Base-by-base conservation (phyloP, 1,140 invertebrate species). In the Caenorhabditis latens region DNA sequence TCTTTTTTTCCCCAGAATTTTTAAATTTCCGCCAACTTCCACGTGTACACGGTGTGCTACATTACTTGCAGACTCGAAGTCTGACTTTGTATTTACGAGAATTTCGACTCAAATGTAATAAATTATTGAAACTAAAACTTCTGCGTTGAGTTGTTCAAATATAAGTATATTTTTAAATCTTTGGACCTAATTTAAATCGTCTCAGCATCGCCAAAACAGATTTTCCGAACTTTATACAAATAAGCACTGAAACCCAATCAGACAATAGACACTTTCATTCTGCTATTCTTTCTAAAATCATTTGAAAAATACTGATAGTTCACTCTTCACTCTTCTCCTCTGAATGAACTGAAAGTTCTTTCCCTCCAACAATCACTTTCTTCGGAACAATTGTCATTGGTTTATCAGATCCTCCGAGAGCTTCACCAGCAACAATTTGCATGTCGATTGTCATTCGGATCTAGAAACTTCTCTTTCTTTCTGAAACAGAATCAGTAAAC, bases 21-120 rank as follows among this genome's bases (percentile, higher is more conserved):
- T 53, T 53, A 11, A 14, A 53, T 53, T 16, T 11, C 46, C 71
- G 46, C 46, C 71, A 50, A 50, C 71, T 43, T 43, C 71, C 71
- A 79, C 71, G 71, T 79, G 71, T 79, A 79, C n/a, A 79, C 71
- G 71, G 71, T 79, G 71, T 79, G 71, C 71, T 79, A 79, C 71
- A 79, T 79, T 79, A 19, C n/a, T 71, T 13, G 8, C 19, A 71
- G 67, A 42, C 67, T 71, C 42, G 13, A 9, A 46, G 67, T 42
- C 67, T 71, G 67, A 43, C 14, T 53, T 11, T 71, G 67, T 71
- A 71, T 71, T 65, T 65, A 65, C 63, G 9, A 53, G 16, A 16
- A 9, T 32, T 32, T 32, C 32, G 7, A n/a, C 46, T 46, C 16
- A 6, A 5, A 16, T 71, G 67, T 71, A 71, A 71, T 71, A 71